Percentiles rank a stretch among this genome's conserved stretches.
Conservation (phyloP, 2,888 invertebrate species). For the Xestia ashworthii region DNA sequence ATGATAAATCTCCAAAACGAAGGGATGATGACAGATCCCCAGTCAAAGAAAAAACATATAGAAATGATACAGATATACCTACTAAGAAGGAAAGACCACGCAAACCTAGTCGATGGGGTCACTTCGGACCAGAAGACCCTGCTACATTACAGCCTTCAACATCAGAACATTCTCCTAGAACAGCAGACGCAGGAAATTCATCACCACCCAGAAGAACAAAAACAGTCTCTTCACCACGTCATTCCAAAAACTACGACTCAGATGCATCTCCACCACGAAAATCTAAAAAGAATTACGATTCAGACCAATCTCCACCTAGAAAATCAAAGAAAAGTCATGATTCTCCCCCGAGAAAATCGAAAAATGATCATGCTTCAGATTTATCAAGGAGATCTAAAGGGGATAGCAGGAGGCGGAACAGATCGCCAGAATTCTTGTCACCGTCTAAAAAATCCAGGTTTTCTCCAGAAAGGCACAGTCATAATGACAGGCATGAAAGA, state of each 20-base stretch:
- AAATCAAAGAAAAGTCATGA: constrained; percentile 57
- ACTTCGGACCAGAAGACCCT: constrained; percentile 53
- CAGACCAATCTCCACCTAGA: constrained; percentile 66
- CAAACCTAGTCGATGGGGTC: constrained; percentile 77
- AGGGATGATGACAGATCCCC: constrained; percentile 46
- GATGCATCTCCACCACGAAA: constrained; percentile 55
- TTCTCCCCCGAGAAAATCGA: constrained; percentile 53
- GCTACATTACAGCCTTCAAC: constrained; percentile 43
- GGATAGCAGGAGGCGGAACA: constrained; percentile 20
- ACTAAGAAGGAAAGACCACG: constrained; percentile 68
- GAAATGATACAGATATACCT: constrained; percentile 66
- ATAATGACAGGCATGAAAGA: constrained; percentile 40
- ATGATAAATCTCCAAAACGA: constrained; percentile 41
- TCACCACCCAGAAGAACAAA: constrained; percentile 75
- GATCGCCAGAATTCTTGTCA: constrained; percentile 34
- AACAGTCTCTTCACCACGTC: constrained; percentile 53
- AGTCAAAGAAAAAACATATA: constrained; percentile 38
- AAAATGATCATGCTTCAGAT: constrained; percentile 62
- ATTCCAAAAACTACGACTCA: constrained; percentile 56
- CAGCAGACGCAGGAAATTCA: constrained; percentile 2
- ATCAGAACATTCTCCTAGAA: constrained; percentile 58
- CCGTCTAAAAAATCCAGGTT: constrained; percentile 37
- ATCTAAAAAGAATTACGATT: constrained; percentile 59
- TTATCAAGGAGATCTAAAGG: constrained; percentile 59
- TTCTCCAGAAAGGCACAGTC: constrained; percentile 46